Evolutionary conservation across 2,797 vertebrate species (phyloP).

Genomic region (Tiaroga cobitis): DNA sequence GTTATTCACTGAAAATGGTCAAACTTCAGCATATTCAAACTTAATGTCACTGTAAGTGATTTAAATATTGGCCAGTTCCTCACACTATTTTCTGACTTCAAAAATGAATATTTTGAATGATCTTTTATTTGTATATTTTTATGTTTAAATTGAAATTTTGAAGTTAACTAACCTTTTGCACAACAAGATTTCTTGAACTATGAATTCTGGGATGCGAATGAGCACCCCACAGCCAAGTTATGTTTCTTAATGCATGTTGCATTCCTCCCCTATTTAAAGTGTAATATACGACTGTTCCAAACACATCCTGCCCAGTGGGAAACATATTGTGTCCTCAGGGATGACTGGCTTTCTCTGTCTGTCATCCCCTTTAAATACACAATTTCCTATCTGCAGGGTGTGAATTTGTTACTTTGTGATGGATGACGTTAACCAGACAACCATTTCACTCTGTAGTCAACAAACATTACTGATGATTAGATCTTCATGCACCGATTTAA

Average conservation of each 20-base stretch:
- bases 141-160: not conserved
- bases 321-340: conserved; percentile 27
- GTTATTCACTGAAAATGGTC: not conserved
- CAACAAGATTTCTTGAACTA: not conserved
- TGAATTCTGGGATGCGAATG: not conserved
- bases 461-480: conserved; percentile 47
- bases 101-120: not conserved
- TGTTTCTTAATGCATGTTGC: conserved; percentile 10
- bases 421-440: conserved; percentile 37
- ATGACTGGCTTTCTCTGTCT: conserved; percentile 32
- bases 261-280: conserved; percentile 17
- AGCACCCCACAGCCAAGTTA: not conserved
- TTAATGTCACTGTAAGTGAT: not conserved
- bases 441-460: conserved; percentile 36
- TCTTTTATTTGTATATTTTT: not conserved
- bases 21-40: not conserved
- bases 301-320: not conserved
- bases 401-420: conserved; percentile 42
- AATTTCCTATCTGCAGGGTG: conserved; percentile 31
- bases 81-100: not conserved
- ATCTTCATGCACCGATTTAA: conserved; percentile 43
- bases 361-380: conserved; percentile 15
- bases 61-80: not conserved
- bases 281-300: conserved; percentile 23
- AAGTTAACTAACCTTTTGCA: not conserved